Base-by-base conservation (phyloP, 2,797 vertebrate species). In the Pseudopleuronectes americanus region DNA sequence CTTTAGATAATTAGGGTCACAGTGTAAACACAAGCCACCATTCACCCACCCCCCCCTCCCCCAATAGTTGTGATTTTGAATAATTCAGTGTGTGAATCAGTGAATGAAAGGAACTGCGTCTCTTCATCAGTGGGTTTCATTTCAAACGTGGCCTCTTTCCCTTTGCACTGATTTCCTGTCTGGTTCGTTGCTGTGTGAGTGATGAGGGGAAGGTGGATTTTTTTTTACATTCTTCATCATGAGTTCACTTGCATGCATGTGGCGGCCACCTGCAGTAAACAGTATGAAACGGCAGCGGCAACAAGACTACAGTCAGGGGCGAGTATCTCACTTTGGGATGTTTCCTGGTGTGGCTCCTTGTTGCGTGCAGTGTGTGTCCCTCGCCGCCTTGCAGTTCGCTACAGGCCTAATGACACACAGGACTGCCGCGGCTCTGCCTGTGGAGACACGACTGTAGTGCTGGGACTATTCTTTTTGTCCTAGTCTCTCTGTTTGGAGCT, bases 1-100 rank as follows among this genome's bases (percentile, higher is more conserved):
- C 92, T 90, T 89, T 89, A 90, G 90, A 91, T 95, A 94, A 95
- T 95, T 93, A 94, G 93, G 93, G 88, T 88, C 93, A 94, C 84
- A 87, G 89, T 93, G 91, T 91, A 90, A 90, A 93, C 90, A 93
- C 75, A 85, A 90, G 73, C 64, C 90, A 87, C 93, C 77, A 71
- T 71, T 92, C 92, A 92, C 87, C 87, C 64, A 5, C 64, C 6
- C 92, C 87, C 64, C 6, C 64, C 6, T 92, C 92, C 24, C 87
- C 64, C 6, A 64, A 6, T 92, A 92, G 91, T 92, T 94, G 93
- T 90, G 86, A 92, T 92, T 91, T 91, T 94, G 91, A 96, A 95
- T 95, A 94, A 96, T 95, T 94, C 91, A 93, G 83, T 71, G 59
- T 90, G 90, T 76, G 80, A 91, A 93, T 94, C 91, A 94, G 92